Percentiles rank a stretch among this genome's conserved stretches.
These are phyloP conservation scores for Trichomalopsis sarcophagae DNA, from an alignment of 1,140 invertebrate species.

Conservation along the genomic window DNA sequence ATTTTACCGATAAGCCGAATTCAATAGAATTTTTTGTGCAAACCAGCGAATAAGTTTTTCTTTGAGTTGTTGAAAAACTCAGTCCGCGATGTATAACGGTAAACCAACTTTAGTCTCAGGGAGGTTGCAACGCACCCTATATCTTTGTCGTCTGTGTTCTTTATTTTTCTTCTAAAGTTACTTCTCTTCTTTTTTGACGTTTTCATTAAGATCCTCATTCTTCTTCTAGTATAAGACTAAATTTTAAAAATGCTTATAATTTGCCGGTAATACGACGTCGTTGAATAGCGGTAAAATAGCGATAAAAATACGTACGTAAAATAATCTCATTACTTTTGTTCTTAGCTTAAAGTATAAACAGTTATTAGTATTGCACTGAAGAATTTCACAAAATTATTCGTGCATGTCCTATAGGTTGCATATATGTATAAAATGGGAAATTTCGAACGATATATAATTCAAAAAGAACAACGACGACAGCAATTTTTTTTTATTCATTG, in stretches of 20 bases:
- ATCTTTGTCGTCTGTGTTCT: slow-evolving; percentile 21
- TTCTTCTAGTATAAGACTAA: slow-evolving; percentile 10
- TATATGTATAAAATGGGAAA: slow-evolving; percentile 43
- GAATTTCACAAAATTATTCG: slow-evolving; percentile 46
- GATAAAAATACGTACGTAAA: slow-evolving; percentile 46
- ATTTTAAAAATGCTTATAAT: slow-evolving; percentile 26
- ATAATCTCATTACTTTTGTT: slow-evolving; percentile 49
- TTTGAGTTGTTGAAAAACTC: neutral
- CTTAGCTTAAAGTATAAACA: slow-evolving; percentile 47
- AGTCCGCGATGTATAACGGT: slow-evolving; percentile 13
- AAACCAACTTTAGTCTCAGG: slow-evolving; percentile 4
- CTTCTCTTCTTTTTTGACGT: neutral
- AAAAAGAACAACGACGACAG: slow-evolving; percentile 29
- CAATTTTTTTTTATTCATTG: slow-evolving; percentile 16
- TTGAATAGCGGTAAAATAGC: slow-evolving; percentile 42
- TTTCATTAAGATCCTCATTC: too few species aligned
- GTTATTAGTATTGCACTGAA: slow-evolving; percentile 42
- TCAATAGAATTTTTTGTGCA: neutral
- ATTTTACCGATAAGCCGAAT: neutral
- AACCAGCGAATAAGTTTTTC: neutral
- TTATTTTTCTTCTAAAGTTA: neutral
- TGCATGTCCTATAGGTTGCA: slow-evolving; percentile 17
- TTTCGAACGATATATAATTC: slow-evolving; percentile 29
- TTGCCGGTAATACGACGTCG: slow-evolving; percentile 27
- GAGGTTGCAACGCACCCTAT: neutral